These are phyloP conservation scores for Actias luna DNA, from an alignment of 2,888 invertebrate species.

Conservation along the genomic window DNA sequence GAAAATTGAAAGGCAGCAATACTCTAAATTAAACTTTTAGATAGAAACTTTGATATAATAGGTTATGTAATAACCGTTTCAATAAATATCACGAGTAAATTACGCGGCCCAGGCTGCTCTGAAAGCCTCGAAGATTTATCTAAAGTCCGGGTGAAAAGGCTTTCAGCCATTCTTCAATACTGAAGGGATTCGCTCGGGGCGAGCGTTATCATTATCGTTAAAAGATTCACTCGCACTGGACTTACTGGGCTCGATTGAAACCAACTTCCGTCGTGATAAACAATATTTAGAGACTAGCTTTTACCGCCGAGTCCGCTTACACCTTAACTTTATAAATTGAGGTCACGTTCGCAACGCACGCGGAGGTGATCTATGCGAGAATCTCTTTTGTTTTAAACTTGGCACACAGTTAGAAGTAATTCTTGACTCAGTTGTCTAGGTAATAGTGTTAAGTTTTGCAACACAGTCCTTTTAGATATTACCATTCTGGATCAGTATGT, in stretches of 20 bases:
- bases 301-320: not conserved
- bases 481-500: no score
- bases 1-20: not conserved
- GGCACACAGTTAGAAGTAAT: no score
- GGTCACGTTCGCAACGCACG: no score
- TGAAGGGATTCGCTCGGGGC: not conserved
- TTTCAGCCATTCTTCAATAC: not conserved
- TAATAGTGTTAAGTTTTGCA: no score
- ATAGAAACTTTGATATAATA: not conserved
- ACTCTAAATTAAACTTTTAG: not conserved
- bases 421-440: no score
- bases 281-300: not conserved
- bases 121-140: conserved; percentile 8
- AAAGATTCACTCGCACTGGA: conserved; percentile 1
- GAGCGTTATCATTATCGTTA: conserved; percentile 6
- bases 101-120: not conserved
- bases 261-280: not conserved
- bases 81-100: conserved; percentile 2
- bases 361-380: no score
- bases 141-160: conserved; percentile 10
- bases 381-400: no score
- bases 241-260: not conserved
- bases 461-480: no score
- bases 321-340: not conserved
- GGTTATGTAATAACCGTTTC: not conserved